phyloP scores from a whole-genome alignment of 2,797 vertebrate species.

The Paguma larvata region DNA sequence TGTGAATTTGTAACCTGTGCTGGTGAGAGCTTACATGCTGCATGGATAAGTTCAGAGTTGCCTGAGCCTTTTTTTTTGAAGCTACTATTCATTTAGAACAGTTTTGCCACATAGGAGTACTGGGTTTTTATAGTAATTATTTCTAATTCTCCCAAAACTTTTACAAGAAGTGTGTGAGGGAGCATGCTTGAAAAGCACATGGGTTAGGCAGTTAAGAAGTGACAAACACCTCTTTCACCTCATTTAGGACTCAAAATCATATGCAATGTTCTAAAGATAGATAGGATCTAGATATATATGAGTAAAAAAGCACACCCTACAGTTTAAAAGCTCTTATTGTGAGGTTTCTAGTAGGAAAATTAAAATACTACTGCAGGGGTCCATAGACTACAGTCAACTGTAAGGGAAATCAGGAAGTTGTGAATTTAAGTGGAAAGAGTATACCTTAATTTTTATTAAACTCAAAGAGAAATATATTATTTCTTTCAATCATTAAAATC shows the following conservation, averaged over 20 bases:
- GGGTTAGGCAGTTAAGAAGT: background rate
- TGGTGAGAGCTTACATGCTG: background rate
- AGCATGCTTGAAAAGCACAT: background rate
- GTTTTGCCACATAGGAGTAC: background rate
- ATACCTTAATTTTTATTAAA: background rate
- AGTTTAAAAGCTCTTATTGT: background rate
- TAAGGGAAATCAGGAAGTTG: background rate
- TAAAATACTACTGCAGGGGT: background rate
- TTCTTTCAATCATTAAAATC: background rate
- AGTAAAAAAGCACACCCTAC: background rate
- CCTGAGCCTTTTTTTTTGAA: background rate
- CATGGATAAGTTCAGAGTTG: background rate
- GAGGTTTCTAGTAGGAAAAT: background rate
- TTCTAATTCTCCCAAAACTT: background rate
- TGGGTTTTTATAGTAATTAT: background rate
- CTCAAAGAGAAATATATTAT: background rate
- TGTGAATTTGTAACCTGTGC: background rate
- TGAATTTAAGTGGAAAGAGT: background rate
- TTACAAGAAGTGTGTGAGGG: background rate
- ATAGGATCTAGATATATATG: background rate
- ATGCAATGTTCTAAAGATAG: background rate
- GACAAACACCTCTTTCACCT: background rate
- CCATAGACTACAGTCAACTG: background rate
- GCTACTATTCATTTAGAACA: constrained; percentile 11
- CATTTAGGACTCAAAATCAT: background rate